Conservation (phyloP, 2,797 vertebrate species). For the Gallinago nigripennis region DNA sequence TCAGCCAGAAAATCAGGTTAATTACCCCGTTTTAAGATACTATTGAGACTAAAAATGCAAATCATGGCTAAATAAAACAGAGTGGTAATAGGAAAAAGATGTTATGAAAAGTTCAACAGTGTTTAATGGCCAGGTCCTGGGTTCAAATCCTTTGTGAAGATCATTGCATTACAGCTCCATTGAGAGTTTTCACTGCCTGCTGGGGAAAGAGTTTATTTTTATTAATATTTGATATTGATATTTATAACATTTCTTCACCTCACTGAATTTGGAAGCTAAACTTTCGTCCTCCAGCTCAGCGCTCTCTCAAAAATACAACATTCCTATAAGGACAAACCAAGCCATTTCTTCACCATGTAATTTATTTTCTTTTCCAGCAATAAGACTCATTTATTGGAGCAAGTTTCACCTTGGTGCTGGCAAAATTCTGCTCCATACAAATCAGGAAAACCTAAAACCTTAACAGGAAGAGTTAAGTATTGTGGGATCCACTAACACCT, state of each 20-base stretch:
- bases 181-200: background rate
- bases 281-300: background rate
- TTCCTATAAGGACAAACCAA: background rate
- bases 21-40: background rate
- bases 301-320: background rate
- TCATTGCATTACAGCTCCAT: background rate
- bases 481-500: background rate
- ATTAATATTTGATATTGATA: background rate
- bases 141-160: background rate
- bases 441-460: background rate
- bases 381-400: background rate
- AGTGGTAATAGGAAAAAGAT: background rate
- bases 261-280: background rate
- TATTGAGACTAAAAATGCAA: background rate
- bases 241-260: background rate
- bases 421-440: background rate
- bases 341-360: background rate
- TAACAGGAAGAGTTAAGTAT: background rate
- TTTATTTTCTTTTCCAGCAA: background rate
- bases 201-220: background rate
- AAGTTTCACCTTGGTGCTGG: background rate
- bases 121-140: background rate
- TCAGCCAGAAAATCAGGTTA: background rate
- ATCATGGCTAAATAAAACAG: background rate
- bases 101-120: background rate